Base-by-base conservation (phyloP, 2,797 vertebrate species). In the Muraenolepis orangiensis region DNA sequence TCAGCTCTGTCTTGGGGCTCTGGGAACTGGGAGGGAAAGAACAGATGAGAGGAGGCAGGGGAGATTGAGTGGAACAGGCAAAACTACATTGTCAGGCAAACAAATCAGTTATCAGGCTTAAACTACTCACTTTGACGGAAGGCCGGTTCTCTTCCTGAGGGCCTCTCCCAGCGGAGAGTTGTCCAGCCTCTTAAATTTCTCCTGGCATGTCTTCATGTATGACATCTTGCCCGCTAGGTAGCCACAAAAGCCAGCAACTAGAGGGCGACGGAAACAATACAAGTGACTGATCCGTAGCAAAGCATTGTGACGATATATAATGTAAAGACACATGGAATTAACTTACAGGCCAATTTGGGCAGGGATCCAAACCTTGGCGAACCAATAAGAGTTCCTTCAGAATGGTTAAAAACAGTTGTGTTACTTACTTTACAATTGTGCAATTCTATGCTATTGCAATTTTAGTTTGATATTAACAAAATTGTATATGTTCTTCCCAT, bases 181-280 rank as follows among this genome's bases (percentile, higher is more conserved):
- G 80, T 97, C 94, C 77, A 98, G 87, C 70, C 82, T 94, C 90
- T 91, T 94, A 80, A 99, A 95, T 89, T 98, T 98, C 85, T 97
- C 95, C 40, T 93, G 93, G 86, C 97, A 99, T 3, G 85, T 90
- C 76, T 93, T 94, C 90, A 96, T 89, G 70, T 98, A 99, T 0
- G 96, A 97, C 74, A 97, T 74, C 84, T 96, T 98, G 71, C 98
- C 98, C 70, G 87, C 93, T 78, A 98, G 8, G 87, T 93, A 98
- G 69, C 96, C 92, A 86, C 79, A 91, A 26, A 91, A 64, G 31
- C 89, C 90, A 30, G 89, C 90, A 77, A 92, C 92, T 93, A 81
- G 6, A 74, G 28, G 78, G 51, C 80, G 29, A 87, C 79, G 72
- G 5, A 69, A 0, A 74, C 4, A 31, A 64, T 64, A 8, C 57